Evolutionary conservation across 64 coral and sea anemone genomes (phyloP), one percentile per base, ranked within the genome.

Genomic region (Platygyra sinensis): DNA sequence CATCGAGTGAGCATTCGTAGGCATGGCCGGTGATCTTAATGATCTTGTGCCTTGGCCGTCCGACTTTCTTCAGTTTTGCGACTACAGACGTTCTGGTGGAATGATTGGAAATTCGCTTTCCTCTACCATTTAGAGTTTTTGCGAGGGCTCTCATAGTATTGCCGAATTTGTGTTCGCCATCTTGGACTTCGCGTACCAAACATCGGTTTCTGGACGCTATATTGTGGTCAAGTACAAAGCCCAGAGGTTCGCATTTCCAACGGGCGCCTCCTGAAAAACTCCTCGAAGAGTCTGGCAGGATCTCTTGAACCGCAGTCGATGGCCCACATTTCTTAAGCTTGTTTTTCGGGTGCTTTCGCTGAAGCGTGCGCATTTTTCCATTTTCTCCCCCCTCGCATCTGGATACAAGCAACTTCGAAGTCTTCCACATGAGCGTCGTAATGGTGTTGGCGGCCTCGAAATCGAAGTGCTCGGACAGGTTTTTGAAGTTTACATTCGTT

Each of bases 111-210:
- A 76, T 76, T 49, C 17, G 30, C 17, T 76, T 76, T 38, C 74
- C 30, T 76, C 33, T 20, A 20, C n/a, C 5, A 33, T 76, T 76
- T 22, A 76, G 36, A 76, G 74, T 39, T 10, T 76, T 32, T 76
- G 72, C 36, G 16, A 87, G 29, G 36, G 69, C 32, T 32, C 75
- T 91, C 80, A 91, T 86, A 9, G 86, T 91, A 0, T 0, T 14
- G 19, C 79, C 54, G 17, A 86, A 60, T 22, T 36, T 64, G 32
- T 92, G 57, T 77, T 27, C 57, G 81, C 90, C 90, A 92, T 92
- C 32, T 52, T 36, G 14, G 83, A 82, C 36, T 54, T 72, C 32
- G 72, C 75, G n/a, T 85, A 91, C 89, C 89, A 91, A 8, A 67
- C 80, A 10, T 83, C 65, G 10, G 63, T 59, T 86, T 76, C 73